These are phyloP conservation scores for Phenacoccus solenopsis DNA, from an alignment of 1,140 invertebrate species.

Conservation along the genomic window DNA sequence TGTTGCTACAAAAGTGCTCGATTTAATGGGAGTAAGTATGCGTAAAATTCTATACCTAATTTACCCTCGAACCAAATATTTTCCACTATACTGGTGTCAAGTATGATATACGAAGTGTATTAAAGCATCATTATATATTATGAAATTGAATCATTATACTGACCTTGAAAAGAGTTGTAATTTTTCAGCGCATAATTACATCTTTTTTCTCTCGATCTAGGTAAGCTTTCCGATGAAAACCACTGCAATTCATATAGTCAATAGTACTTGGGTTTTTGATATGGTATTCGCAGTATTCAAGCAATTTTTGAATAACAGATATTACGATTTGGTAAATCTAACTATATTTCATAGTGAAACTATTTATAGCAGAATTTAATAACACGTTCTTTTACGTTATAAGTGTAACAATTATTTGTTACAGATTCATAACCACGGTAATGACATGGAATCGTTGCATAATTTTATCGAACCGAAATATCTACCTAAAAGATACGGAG, in stretches of 20 bases:
- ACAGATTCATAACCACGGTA: conserved; percentile 53
- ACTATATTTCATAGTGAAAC: no score
- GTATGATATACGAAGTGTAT: no score
- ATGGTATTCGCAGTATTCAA: conserved; percentile 63
- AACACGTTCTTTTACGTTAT: background rate
- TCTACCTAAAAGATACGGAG: conserved; percentile 57
- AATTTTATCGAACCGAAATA: conserved; percentile 53
- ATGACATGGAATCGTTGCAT: conserved; percentile 58
- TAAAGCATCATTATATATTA: no score
- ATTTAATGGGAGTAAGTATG: conserved; percentile 48
- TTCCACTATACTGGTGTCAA: no score
- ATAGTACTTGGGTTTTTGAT: conserved; percentile 67
- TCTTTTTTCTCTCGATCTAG: no score
- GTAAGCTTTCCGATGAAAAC: conserved; percentile 59
- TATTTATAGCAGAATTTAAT: background rate
- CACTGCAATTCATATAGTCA: conserved; percentile 58
- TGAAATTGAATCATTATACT: no score
- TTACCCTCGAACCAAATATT: no score
- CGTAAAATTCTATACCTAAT: no score
- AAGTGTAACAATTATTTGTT: background rate
- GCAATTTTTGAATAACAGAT: conserved; percentile 50
- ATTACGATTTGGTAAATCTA: no score
- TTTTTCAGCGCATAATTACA: no score
- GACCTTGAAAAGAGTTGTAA: no score
- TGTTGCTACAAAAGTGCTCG: conserved; percentile 47